Evolutionary conservation across 23 tunicate genomes (phyloP).

Genomic region (Ciona savignyi): DNA sequence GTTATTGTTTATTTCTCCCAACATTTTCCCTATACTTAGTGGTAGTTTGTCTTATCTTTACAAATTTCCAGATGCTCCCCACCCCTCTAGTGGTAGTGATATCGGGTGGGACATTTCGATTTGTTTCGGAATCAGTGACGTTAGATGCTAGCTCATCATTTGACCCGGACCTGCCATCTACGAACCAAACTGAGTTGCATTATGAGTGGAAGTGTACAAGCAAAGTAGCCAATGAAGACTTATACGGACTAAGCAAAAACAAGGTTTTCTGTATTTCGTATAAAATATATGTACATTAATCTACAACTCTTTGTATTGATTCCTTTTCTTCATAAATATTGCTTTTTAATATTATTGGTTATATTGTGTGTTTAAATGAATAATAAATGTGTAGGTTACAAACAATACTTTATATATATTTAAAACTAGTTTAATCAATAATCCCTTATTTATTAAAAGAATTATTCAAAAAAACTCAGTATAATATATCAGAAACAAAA

Average conservation of each 20-base stretch:
- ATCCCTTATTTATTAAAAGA: no score
- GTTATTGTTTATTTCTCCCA: not conserved
- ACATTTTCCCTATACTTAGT: not conserved
- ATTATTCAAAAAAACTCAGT: no score
- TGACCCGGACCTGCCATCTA: slow-evolving; percentile 33
- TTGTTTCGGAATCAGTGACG: slow-evolving; percentile 24
- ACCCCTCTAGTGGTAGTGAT: slow-evolving; percentile 53
- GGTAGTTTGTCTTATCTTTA: not conserved
- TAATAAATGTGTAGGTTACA: no score
- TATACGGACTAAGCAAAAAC: no score
- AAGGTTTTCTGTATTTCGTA: no score
- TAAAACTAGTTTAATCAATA: no score
- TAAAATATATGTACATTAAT: no score
- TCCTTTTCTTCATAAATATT: not conserved
- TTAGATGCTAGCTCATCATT: slow-evolving; percentile 62
- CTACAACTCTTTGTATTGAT: not conserved
- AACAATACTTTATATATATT: no score
- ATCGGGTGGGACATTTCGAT: slow-evolving; percentile 35
- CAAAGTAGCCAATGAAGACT: no score
- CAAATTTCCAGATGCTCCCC: slow-evolving; percentile 17
- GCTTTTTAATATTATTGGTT: not conserved
- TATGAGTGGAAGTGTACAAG: slow-evolving; percentile 29
- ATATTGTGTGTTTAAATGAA: not conserved
- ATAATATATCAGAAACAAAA: no score
- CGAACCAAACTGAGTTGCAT: slow-evolving; percentile 9